Percentiles rank a stretch among this genome's conserved stretches.
phyloP scores from a whole-genome alignment of 2,113 vertebrate species.

The Ophiodon elongatus region DNA sequence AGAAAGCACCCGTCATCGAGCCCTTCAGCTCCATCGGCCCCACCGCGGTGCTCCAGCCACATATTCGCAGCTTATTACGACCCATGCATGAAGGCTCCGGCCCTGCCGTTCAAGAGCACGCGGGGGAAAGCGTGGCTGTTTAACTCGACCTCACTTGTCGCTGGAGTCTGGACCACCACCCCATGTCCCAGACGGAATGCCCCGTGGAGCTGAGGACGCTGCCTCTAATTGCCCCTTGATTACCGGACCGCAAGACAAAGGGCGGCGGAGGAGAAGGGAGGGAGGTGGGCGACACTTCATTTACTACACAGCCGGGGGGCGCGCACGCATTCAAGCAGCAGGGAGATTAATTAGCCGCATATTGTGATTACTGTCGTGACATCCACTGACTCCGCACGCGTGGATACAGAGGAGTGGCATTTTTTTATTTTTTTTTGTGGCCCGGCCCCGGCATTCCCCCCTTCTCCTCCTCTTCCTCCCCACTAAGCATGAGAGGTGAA shows the following conservation, averaged over 20 bases:
- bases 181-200: constrained; percentile 10
- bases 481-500: neutral
- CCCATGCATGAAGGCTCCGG: fast-evolving
- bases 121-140: neutral
- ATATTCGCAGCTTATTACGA: neutral
- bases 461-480: neutral
- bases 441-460: neutral
- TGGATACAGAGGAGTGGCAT: constrained; percentile 31
- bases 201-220: constrained; percentile 15
- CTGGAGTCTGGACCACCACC: constrained; percentile 1
- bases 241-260: constrained; percentile 55
- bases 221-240: constrained; percentile 51
- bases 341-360: constrained; percentile 50
- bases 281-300: constrained; percentile 3
- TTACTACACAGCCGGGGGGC: constrained; percentile 27
- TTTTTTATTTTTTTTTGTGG: constrained; percentile 25
- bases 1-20: neutral
- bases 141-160: constrained; percentile 5
- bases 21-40: neutral
- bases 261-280: neutral
- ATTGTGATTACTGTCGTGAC: constrained; percentile 38
- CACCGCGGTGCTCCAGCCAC: neutral
- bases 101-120: neutral
- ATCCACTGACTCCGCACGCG: constrained; percentile 18
- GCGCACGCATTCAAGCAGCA: constrained; percentile 46